Conservation (phyloP, 2,113 vertebrate genomes). For the Oncorhynchus tshawytscha region DNA sequence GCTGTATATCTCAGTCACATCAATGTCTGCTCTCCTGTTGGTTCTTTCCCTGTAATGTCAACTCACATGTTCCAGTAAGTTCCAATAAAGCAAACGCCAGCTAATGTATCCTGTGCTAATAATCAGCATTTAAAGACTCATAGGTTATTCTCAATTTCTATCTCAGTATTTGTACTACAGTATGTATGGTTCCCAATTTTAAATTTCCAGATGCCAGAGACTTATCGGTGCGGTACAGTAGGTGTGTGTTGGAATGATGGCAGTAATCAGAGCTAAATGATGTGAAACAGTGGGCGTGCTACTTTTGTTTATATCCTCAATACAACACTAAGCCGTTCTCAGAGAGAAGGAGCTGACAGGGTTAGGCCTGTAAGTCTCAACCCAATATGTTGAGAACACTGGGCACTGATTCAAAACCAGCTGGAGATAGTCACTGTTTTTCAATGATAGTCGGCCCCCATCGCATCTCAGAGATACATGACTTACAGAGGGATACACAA, state of each 20-base stretch:
- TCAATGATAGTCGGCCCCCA: slow-evolving; percentile 6
- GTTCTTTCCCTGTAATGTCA: neutral
- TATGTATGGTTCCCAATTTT: too few species aligned
- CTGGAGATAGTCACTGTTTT: slow-evolving; percentile 17
- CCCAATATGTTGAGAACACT: neutral
- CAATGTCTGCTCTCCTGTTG: neutral
- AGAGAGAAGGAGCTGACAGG: neutral
- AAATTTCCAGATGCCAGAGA: too few species aligned
- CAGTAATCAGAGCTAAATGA: too few species aligned
- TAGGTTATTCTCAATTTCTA: too few species aligned
- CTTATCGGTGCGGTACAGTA: too few species aligned
- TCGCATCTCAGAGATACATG: slow-evolving; percentile 21
- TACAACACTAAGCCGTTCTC: neutral
- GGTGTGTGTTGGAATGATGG: too few species aligned
- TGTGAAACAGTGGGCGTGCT: too few species aligned
- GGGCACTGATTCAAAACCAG: slow-evolving; percentile 3
- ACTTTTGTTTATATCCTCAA: neutral
- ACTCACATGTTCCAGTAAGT: neutral
- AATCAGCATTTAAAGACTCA: too few species aligned
- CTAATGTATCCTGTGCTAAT: too few species aligned
- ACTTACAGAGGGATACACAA: slow-evolving; percentile 16
- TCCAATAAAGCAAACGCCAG: neutral
- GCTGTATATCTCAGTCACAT: neutral
- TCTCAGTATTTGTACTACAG: too few species aligned
- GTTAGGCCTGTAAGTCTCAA: neutral